These are phyloP conservation scores for Hydrocynus forskahlii DNA, from an alignment of 2,797 vertebrate species.

Conservation along the genomic window DNA sequence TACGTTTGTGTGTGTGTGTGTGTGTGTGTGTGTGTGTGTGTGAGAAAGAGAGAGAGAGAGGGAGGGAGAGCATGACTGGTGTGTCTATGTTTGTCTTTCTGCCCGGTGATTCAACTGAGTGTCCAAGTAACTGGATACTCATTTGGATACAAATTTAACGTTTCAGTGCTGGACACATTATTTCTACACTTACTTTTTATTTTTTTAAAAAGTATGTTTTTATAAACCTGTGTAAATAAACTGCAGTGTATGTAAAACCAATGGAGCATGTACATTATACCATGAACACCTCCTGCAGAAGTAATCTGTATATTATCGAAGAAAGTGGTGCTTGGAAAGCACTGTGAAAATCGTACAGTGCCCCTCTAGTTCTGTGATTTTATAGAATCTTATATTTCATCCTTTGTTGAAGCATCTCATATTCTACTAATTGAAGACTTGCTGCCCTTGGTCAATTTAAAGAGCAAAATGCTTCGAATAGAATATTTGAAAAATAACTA, in stretches of 20 bases:
- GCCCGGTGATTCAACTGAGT: background rate
- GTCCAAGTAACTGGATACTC: background rate
- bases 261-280: background rate
- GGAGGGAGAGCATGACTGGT: background rate
- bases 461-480: background rate
- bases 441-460: background rate
- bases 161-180: no score
- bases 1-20: constrained; percentile 14
- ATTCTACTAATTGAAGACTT: background rate
- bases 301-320: background rate
- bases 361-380: background rate
- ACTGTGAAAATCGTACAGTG: background rate
- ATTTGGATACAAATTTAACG: no score
- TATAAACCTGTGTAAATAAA: background rate
- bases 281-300: background rate
- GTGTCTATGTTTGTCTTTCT: background rate
- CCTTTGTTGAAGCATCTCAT: background rate
- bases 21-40: constrained; percentile 16
- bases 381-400: background rate
- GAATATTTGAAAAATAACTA: constrained; percentile 2
- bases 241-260: background rate
- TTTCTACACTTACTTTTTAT: background rate
- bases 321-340: background rate
- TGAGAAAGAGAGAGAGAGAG: background rate
- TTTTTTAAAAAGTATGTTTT: background rate